Evolutionary conservation across 2,113 vertebrate genomes (phyloP), one percentile per base, ranked within the genome.

Genomic region (Scatophagus argus): DNA sequence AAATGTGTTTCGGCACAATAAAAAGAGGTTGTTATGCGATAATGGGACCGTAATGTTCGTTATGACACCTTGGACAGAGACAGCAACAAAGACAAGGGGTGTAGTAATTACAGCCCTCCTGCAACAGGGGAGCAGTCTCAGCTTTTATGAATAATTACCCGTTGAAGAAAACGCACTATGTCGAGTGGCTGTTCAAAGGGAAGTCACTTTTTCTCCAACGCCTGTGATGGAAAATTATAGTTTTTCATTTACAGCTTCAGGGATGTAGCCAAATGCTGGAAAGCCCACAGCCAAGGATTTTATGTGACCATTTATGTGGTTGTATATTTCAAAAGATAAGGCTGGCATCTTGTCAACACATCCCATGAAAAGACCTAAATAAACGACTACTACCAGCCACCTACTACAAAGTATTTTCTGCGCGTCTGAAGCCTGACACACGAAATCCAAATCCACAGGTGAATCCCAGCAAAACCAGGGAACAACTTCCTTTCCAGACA

Each of bases 101-200:
- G 75, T 49, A 10, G 77, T 91, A 88, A 91, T 90, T 90, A 85
- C 79, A 82, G 81, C 69, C 61, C 36, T 54, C 12, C 51, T 41
- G 67, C 25, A 34, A 41, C 76, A 44, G 47, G 46, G 1, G 21
- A 73, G 39, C 54, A 41, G 74, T 55, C 29, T 19, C 36, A 32
- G 77, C 67, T 38, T 85, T 79, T 63, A 43, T 16, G 59, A 82
- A 34, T 86, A 87, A 93, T 66, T 88, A 84, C 67, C 66, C 10
- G 19, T 32, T n/a, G 56, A 82, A 39, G 34, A 66, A 72, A 60
- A 74, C 5, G n/a, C 21, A 58, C 21, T 1, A 58, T 16, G 32
- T 34, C 6, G 21, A 44, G 44, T 0, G n/a, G 21, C 56, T 58
- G 41, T 31, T 68, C 21, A 17, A 31, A 59, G 9, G 64, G 52